Base-by-base conservation (phyloP, 2,888 invertebrate genomes). In the Heliconius hortense region DNA sequence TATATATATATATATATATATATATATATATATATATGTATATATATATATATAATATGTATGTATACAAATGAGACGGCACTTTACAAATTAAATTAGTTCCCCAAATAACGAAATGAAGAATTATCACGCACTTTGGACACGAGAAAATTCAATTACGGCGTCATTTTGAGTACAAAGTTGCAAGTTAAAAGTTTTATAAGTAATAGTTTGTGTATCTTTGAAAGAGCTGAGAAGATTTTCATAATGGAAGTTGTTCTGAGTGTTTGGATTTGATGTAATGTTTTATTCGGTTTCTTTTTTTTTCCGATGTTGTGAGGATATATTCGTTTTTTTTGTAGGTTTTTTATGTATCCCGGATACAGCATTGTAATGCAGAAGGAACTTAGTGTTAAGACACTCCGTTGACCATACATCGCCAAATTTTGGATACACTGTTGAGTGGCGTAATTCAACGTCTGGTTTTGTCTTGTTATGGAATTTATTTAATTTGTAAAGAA, bases 41-140 rank as follows among this genome's bases (percentile, higher is more conserved):
- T 31, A 31, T 31, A 31, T 31, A 31, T 31, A 31, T 31, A 43
- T 43, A 43, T 43, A 21, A 56, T 70, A 39, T 64, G 56, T 48
- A 39, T 39, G 56, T 48, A 39, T 39, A 63, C 26, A n/a, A 53
- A n/a, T 7, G 21, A 18, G 63, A 74, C 21, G 39, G 64, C 63
- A 70, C 70, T 74, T 74, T 39, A 39, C 31, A 35, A 63, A 74
- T 74, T 74, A 64, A 53, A 43, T 69, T 53, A 74, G 11, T 67
- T 67, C 67, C 53, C 69, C 35, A 69, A 70, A 64, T 70, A 70
- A 64, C 26, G 28, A 56, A 74, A 74, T 56, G 74, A 71, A 75
- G 74, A 75, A 64, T 56, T 75, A 75, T 71, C 71, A 74, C 70
- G 70, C 74, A 75, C 64, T 70, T 59, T 56, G 56, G 31, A 21